Conservation (phyloP, 1,140 invertebrate genomes). For the Diuraphis noxia region DNA sequence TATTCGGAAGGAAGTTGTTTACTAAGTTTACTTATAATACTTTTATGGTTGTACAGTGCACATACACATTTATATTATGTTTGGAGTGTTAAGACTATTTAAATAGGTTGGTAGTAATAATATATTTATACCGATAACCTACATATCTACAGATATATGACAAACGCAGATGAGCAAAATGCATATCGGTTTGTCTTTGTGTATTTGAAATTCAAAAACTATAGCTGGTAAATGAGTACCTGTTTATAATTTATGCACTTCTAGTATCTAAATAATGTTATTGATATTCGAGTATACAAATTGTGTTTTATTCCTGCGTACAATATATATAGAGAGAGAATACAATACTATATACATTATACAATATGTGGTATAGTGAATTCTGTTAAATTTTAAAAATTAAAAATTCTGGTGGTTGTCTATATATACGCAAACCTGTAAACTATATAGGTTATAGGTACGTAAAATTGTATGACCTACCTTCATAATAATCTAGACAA, state of each 20-base stretch:
- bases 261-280: neutral
- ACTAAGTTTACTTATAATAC: neutral
- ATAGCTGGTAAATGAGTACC: neutral
- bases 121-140: no score
- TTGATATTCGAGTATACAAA: neutral
- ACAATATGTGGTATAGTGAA: neutral
- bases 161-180: neutral
- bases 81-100: neutral
- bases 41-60: neutral
- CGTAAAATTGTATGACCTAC: neutral
- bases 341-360: no score
- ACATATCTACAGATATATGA: no score
- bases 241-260: neutral
- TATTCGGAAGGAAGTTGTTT: neutral
- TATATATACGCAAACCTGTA: neutral
- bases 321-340: neutral
- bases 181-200: neutral
- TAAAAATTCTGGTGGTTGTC: neutral
- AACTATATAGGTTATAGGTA: neutral
- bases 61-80: no score
- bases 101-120: neutral
- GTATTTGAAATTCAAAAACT: neutral
- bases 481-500: neutral
- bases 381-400: neutral
- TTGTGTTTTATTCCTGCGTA: neutral